Evolutionary conservation across 2,888 invertebrate genomes (phyloP), one percentile per base, ranked within the genome.

Genomic region (Proisotoma minuta): DNA sequence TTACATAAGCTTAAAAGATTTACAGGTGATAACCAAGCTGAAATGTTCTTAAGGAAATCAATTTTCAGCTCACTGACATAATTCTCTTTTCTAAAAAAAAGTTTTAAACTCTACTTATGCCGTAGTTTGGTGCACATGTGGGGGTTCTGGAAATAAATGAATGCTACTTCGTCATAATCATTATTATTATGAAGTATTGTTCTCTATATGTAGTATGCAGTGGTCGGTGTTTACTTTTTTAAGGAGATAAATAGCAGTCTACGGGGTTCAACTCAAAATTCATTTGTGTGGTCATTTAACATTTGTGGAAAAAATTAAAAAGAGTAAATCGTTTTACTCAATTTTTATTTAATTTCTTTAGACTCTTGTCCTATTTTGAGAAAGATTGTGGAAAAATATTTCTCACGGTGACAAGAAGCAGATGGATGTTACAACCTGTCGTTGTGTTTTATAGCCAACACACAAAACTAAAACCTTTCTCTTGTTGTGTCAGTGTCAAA

Each of bases 131-230:
- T 34, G 29, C 53, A 54, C 29, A 39, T 54, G 53, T 54, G 53
- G 53, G 53, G 53, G 53, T 54, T 54, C 29, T 24, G 50, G 22
- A 54, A 54, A 39, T 54, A 54, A 54, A 54, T 54, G 53, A 54
- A 29, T 54, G n/a, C 39, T 34, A 34, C 34, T 34, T 15, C 15
- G 8, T 34, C 43, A 18, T 43, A 18, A 43, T 43, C 43, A 43
- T 43, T 43, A 43, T 43, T 43, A 43, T 43, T 43, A 43, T n/a
- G 34, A 34, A 8, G 8, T 34, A 8, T 15, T 10, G 34, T 15
- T 34, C 34, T 8, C 15, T 34, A 8, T 8, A 15, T 34, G 8
- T 43, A 43, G 43, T 43, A 43, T 12, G 20, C 5, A 43, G 10
- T 43, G 43, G 20, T 8, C 43, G 43, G 43, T 43, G 18, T 43